phyloP scores from a whole-genome alignment of 2,888 invertebrate genomes.

The Trichogramma dendrolimi region DNA sequence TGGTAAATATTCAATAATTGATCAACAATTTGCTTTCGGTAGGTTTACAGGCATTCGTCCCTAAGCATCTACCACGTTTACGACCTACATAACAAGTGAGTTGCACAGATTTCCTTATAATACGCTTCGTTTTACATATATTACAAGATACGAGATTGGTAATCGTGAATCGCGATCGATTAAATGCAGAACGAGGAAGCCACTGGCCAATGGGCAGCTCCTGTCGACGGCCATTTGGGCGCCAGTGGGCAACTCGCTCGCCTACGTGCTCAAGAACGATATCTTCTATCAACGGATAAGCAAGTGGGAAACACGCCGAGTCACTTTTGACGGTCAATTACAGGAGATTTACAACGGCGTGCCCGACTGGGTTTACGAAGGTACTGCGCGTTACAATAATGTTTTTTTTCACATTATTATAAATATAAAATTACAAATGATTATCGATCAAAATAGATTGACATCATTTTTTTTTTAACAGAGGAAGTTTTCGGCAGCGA shows the following conservation, averaged over 20 bases:
- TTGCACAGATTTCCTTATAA: background rate
- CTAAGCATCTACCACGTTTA: conserved; percentile 62
- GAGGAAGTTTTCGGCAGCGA: conserved; percentile 74
- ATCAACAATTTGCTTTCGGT: conserved; percentile 39
- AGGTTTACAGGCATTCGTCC: conserved; percentile 67
- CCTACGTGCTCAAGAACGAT: conserved; percentile 67
- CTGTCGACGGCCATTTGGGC: conserved; percentile 65
- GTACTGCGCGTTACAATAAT: conserved; percentile 48
- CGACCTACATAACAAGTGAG: conserved; percentile 30
- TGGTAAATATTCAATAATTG: background rate
- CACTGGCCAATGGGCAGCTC: conserved; percentile 56
- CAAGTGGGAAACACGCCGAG: conserved; percentile 42
- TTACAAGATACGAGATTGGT: background rate
- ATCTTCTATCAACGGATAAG: conserved; percentile 58
- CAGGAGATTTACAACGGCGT: conserved; percentile 75
- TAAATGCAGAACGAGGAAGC: conserved; percentile 49
- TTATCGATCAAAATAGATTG: background rate
- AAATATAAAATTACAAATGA: background rate
- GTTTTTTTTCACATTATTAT: background rate
- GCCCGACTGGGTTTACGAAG: conserved; percentile 92
- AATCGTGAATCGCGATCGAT: background rate
- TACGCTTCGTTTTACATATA: background rate
- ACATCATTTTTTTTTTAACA: conserved; percentile 42
- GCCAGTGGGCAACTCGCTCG: conserved; percentile 55
- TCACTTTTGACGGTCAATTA: conserved; percentile 62